Evolutionary conservation across 2,797 vertebrate species (phyloP).

Genomic region (Peromyscus melanophrys): DNA sequence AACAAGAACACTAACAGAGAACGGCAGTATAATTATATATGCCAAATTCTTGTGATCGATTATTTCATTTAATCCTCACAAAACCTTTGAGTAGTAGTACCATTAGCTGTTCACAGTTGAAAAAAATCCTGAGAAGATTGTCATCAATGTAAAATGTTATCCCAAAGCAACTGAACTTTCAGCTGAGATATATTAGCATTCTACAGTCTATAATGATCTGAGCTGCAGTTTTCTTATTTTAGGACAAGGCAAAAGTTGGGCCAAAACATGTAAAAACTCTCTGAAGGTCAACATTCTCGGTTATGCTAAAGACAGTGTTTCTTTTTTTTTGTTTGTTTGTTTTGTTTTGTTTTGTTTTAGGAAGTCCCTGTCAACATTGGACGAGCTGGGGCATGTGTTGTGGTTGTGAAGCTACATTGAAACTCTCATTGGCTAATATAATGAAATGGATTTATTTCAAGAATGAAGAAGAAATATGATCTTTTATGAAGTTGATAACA

Average conservation of each 20-base stretch:
- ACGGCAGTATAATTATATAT: background rate
- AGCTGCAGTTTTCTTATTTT: constrained; percentile 12
- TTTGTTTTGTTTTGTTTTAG: constrained; percentile 85
- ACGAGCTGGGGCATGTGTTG: constrained; percentile 96
- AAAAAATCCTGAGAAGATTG: background rate
- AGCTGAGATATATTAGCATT: background rate
- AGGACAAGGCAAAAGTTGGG: background rate
- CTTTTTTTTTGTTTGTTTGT: background rate
- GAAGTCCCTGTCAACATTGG: constrained; percentile 98
- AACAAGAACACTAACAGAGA: constrained; percentile 4
- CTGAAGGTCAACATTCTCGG: background rate
- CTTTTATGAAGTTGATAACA: constrained; percentile 25
- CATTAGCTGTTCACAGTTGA: background rate
- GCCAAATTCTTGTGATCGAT: background rate
- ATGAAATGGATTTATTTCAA: background rate
- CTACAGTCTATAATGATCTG: background rate
- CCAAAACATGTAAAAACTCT: background rate
- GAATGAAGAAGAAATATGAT: constrained; percentile 45
- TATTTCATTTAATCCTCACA: background rate
- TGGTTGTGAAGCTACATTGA: constrained; percentile 97
- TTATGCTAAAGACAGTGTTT: background rate
- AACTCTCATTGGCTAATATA: constrained; percentile 14
- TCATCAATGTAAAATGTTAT: background rate
- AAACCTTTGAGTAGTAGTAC: background rate
- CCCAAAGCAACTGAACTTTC: background rate